Base-by-base conservation (phyloP, 2,113 vertebrate genomes). In the Dromas ardeola region DNA sequence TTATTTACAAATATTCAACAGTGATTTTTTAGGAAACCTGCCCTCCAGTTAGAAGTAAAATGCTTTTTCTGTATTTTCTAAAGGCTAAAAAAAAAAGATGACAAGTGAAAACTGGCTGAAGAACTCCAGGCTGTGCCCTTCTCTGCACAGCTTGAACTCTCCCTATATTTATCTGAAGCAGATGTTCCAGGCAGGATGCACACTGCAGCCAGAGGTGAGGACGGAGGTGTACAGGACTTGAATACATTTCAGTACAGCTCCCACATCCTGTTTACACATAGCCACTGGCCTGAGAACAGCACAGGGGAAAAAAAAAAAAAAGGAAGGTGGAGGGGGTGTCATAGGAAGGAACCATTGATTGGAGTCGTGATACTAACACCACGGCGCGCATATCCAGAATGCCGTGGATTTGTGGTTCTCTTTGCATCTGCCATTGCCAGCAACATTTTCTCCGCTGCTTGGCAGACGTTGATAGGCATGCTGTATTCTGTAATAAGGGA, bases 221-320 rank as follows among this genome's bases (percentile, higher is more conserved):
- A 94, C 12, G 26, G 97, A 95, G 94, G 88, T 95, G 90, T 96
- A 79, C 62, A 88, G 66, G 49, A 76, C 66, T 94, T 81, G 55
- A 93, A 76, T 86, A 49, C 62, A 40, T 88, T 96, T 94, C 79
- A 76, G 85, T 79, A 40, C 85, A 89, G 90, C 49, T 96, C 95
- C 89, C 88, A 88, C 93, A 96, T 98, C 97, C 97, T 98, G 96
- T 97, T 97, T 97, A 95, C 81, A 85, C 66, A 30, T 8, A 86
- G 87, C 70, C 8, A 13, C 84, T 92, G 88, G 84, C 69, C 77
- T 76, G 69, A 81, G 87, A 94, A 63, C 79, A 91, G 53, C 91
- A 56, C 3, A 23, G 29, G 63, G 67, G 73, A 26, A 69, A 53
- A 83, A 17, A 17, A 17, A 18, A 16, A 76, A 92, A 77, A 76